Evolutionary conservation across 1,140 invertebrate species (phyloP).

Genomic region (Rhopalosiphum maidis): DNA sequence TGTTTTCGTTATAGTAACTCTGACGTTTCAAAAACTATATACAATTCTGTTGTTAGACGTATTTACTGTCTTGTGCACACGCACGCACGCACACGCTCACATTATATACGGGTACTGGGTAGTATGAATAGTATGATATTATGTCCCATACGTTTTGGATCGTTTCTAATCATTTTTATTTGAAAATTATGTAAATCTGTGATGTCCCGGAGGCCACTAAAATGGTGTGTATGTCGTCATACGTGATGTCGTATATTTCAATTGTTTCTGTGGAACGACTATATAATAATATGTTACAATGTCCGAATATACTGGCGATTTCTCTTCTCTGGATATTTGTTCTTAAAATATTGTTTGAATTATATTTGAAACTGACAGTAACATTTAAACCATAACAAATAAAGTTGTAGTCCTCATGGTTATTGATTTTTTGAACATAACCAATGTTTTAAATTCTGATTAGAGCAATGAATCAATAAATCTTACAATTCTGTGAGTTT

Average conservation of each 20-base stretch:
- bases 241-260: not conserved
- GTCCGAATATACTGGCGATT: not conserved
- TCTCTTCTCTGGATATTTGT: not conserved
- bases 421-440: not conserved
- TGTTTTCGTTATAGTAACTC: not conserved
- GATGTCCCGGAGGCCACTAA: not conserved
- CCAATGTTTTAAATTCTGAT: not conserved
- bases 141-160: not conserved
- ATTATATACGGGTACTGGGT: not conserved
- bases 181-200: conserved; percentile 34
- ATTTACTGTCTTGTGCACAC: not conserved
- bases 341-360: not conserved
- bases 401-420: no score
- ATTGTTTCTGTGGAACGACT: not conserved
- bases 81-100: not conserved
- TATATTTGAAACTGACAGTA: not conserved
- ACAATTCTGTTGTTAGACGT: not conserved
- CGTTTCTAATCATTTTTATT: conserved; percentile 25
- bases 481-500: not conserved
- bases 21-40: not conserved
- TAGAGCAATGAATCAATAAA: not conserved
- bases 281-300: not conserved
- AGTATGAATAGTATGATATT: not conserved
- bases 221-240: not conserved
- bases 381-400: not conserved